Base-by-base conservation (phyloP, 1,140 invertebrate species). In the Drosophila rhopaloa region DNA sequence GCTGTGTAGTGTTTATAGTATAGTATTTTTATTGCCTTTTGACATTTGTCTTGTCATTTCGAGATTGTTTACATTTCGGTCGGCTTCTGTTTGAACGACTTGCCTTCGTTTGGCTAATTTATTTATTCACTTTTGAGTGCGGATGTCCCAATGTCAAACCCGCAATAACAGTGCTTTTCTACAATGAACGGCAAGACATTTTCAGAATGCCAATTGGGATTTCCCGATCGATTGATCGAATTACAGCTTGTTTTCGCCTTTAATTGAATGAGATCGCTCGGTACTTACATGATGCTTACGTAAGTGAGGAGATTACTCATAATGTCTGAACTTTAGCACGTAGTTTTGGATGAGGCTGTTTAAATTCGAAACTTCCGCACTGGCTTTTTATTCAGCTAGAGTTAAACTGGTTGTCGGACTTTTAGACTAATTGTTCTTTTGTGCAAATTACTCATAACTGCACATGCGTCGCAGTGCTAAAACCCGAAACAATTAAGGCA, bases 401-500 rank as follows among this genome's bases (percentile, higher is more conserved):
- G 66, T 68, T 66, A 40, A 54, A 35, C 19, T 57, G 27, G 27
- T 19, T 37, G 43, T 38, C 14, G 56, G 16, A 35, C 44, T 63
- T 59, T 63, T 41, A 19, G 44, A 71, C 67, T 71, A 71, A 71
- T 71, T 71, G 67, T 71, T 71, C 53, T 71, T 57, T 71, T 71
- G 51, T 70, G 43, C 35, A 48, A 71, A 70, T 70, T 70, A 48
- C 51, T 56, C 67, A 70, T 68, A 70, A 71, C 47, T 57, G 41
- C 16, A 43, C 27, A 62, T 43, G 60, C 54, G 54, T 62, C 60
- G 60, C 38, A 41, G 54, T 38, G 27, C 35, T 35, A 38, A 66
- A 67, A 41, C 62, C 41, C 70, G 76, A 75, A 60, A 76, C 76
- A 79, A 79, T 79, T 79, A 79, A 67, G 60, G 76, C 76, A 79